These are phyloP conservation scores for Dryadula phaetusa DNA, from an alignment of 2,888 invertebrate species.

Conservation along the genomic window DNA sequence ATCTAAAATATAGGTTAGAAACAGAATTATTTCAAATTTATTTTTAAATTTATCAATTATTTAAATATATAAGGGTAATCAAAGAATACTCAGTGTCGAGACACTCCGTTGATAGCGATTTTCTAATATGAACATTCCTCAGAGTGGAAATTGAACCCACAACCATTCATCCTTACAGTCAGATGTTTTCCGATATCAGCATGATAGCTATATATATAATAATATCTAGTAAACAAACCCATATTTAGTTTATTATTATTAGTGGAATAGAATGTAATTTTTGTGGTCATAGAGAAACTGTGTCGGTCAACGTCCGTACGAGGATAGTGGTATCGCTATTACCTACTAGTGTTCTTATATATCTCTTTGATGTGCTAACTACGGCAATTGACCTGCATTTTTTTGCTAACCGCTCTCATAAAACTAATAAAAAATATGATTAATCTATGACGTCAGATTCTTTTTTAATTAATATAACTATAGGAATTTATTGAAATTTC, in stretches of 20 bases:
- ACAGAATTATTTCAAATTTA: too few relatives aligned
- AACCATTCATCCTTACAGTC: too few relatives aligned
- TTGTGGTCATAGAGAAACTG: conserved; percentile 30
- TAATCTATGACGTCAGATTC: not conserved
- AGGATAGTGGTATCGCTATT: conserved; percentile 34
- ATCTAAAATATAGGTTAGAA: too few relatives aligned
- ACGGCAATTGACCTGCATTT: conserved; percentile 24
- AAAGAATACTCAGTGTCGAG: too few relatives aligned
- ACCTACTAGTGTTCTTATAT: conserved; percentile 22
- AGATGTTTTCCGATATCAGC: too few relatives aligned
- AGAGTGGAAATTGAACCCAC: too few relatives aligned
- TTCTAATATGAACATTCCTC: too few relatives aligned
- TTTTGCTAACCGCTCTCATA: conserved; percentile 10
- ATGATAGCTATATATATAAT: not conserved
- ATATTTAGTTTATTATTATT: not conserved
- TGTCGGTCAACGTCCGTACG: conserved; percentile 44
- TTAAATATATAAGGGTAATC: too few relatives aligned
- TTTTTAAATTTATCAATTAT: too few relatives aligned
- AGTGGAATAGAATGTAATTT: conserved; percentile 1
- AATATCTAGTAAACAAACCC: not conserved
- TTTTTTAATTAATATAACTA: not conserved
- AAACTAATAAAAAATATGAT: not conserved
- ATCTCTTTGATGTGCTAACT: not conserved
- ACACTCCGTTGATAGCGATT: too few relatives aligned
- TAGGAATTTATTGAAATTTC: not conserved